A percentile compares a stretch with the other conserved stretches of the same genome.
Evolutionary conservation across 1,140 invertebrate genomes (phyloP).

Genomic region (Tribolium madens): DNA sequence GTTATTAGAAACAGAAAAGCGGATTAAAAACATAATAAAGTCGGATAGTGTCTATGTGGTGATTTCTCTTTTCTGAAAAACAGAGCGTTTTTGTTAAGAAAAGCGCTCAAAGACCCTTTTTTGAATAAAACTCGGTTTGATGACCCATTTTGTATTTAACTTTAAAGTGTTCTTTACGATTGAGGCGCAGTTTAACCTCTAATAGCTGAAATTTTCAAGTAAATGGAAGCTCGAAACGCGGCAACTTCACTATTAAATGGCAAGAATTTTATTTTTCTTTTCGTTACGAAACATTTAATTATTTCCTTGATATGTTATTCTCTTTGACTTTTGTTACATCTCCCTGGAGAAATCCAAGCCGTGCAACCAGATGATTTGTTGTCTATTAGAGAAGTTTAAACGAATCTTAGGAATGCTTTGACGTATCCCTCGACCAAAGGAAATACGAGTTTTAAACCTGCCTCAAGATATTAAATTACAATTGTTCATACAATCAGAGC

Average conservation of each 20-base stretch:
- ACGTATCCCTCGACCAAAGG: neutral
- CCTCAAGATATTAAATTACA: neutral
- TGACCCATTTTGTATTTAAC: slow-evolving; percentile 13
- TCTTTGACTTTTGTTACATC: neutral
- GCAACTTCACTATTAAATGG: neutral
- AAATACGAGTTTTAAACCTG: neutral
- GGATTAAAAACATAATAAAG: slow-evolving; percentile 34
- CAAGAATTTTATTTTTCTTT: neutral
- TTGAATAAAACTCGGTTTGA: neutral
- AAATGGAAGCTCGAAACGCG: neutral
- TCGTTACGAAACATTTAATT: neutral
- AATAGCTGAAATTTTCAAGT: neutral
- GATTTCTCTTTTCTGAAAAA: neutral
- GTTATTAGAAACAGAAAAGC: slow-evolving; percentile 18
- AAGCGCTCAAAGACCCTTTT: neutral
- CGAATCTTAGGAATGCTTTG: neutral
- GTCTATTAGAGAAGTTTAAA: neutral
- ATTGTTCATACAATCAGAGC: neutral
- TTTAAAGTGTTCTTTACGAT: slow-evolving; percentile 6
- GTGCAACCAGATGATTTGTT: neutral
- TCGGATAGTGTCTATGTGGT: neutral
- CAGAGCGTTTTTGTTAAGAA: neutral
- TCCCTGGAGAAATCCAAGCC: neutral
- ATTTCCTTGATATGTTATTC: neutral
- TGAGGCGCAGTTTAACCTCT: neutral